A percentile compares a stretch with the other conserved stretches of the same genome.
These are phyloP conservation scores for Rotaria sp. DNA, from an alignment of 2,888 invertebrate species.

Conservation along the genomic window DNA sequence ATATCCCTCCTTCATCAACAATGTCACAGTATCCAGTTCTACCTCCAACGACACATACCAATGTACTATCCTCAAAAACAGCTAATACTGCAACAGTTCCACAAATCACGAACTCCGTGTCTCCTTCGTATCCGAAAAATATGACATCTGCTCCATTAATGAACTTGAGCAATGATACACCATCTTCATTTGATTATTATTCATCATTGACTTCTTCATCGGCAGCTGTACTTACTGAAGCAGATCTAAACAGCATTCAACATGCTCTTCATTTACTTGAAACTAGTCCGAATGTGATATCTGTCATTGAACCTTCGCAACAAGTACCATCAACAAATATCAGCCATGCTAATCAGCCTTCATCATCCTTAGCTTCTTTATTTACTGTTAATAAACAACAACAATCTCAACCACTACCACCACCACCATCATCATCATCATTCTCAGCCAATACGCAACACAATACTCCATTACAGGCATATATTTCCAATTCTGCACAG, in stretches of 20 bases:
- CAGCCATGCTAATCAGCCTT: neutral
- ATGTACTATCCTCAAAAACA: too few species aligned
- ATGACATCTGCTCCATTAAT: neutral
- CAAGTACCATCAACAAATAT: neutral
- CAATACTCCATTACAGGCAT: neutral
- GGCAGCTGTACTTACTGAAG: neutral
- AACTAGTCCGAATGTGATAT: neutral
- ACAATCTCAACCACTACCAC: neutral
- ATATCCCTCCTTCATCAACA: neutral
- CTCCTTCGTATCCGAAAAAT: neutral
- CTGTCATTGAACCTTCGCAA: neutral
- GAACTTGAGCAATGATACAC: neutral
- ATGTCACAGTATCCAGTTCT: neutral
- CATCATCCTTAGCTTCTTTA: neutral
- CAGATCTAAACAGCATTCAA: neutral
- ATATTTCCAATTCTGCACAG: neutral
- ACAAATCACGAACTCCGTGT: neutral
- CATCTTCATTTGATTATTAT: neutral
- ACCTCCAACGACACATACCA: neutral
- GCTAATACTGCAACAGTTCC: neutral
- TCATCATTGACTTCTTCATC: neutral
- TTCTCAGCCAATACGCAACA: neutral
- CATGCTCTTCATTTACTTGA: neutral
- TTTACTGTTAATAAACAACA: neutral
- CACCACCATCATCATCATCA: neutral